Base-by-base conservation (phyloP, 2,113 vertebrate species). In the Tetraodon nigroviridis region DNA sequence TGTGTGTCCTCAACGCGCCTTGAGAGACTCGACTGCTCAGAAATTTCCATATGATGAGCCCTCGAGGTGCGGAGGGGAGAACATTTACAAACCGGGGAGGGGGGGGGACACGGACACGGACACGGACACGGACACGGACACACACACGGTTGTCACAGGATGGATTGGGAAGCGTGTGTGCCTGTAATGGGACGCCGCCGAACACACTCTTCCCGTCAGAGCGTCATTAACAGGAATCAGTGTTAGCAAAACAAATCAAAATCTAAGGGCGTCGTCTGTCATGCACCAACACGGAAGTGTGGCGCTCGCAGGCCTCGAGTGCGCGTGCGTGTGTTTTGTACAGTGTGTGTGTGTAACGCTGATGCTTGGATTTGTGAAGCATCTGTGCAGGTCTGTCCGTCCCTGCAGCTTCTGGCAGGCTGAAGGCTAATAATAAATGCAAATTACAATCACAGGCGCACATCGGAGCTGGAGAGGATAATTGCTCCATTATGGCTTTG, bases 391-490 rank as follows among this genome's bases (percentile, higher is more conserved):
- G 74, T 83, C 69, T 61, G 58, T 82, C 72, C 59, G 75, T 47
- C n/a, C n/a, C n/a, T n/a, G n/a, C 69, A 64, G 78, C 55, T 71
- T 54, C 70, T 56, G 70, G 81, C 77, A 75, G 73, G 44, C 67
- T 60, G 76, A 72, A 65, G 63, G 76, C 69, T 78, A 81, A 84
- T 87, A 81, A 83, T 78, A 81, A 84, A 89, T 86, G 85, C 87
- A 86, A 87, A 89, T 89, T 85, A 78, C 84, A 86, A 83, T 85
- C 78, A 86, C 65, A 78, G 75, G 69, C 79, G 80, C 73, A 78
- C 73, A 79, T 80, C 62, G 50, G 76, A 76, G 69, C 71, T 60
- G 68, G 64, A 86, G 81, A 85, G 80, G 79, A 86, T 87, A 87
- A 89, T 87, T 87, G 84, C 84, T 76, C 84, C 73, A 86, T 87